Base-by-base conservation (phyloP, 1,140 invertebrate genomes). In the Akabosia matsudoensis region DNA sequence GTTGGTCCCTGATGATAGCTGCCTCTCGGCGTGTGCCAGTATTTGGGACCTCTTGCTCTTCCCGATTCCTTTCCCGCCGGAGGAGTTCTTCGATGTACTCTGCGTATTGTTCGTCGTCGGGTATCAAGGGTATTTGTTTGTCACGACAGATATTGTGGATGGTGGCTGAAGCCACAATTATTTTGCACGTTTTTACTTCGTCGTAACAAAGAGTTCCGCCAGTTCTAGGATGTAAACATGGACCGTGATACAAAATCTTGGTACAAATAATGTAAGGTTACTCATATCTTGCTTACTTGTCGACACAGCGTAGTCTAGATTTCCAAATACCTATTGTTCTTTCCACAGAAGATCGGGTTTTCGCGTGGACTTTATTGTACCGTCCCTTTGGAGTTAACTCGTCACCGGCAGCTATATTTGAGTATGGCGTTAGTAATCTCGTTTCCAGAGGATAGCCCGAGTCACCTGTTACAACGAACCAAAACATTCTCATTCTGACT, bases 81-180 rank as follows among this genome's bases (percentile, higher is more conserved):
- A n/a, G n/a, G n/a, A n/a, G n/a, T n/a, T n/a, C n/a, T n/a, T n/a
- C n/a, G n/a, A n/a, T n/a, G n/a, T n/a, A n/a, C n/a, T n/a, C n/a
- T n/a, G n/a, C n/a, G n/a, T n/a, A n/a, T n/a, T n/a, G n/a, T 45
- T 70, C 67, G 67, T 70, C 67, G 14, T 70, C 67, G 2, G 67
- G 67, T 3, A 31, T 4, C 16, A 70, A 31, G 2, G 67, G 28
- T 3, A 70, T 70, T 70, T 10, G 28, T 13, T 34, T 7, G 28
- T 7, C 2, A 3, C 10, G 2, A 16, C 28, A 70, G 22, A 70
- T 70, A 70, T 70, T 70, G 24, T 70, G 67, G 14, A 70, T 24
- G 24, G 33, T 22, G 7, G 67, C 67, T 10, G 28, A 33, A 7
- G 10, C 10, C 28, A 70, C 33, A 7, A 70, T 70, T 10, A 70